Evolutionary conservation across 2,888 invertebrate species (phyloP), one percentile per base, ranked within the genome.

Genomic region (Sericinus montela): DNA sequence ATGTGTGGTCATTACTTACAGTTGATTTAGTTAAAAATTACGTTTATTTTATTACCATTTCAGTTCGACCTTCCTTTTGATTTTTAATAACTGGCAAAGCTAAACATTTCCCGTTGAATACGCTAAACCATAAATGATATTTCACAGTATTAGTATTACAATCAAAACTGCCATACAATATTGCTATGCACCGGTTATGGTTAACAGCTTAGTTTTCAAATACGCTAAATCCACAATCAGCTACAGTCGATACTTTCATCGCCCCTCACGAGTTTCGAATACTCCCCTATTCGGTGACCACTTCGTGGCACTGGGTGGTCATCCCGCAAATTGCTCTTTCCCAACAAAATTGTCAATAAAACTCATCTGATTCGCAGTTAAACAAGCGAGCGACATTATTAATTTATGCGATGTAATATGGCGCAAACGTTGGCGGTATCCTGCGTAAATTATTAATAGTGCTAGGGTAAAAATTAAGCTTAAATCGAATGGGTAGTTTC

Each of bases 351-450:
- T 87, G 88, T 85, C 88, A 88, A 88, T 88, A 88, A 88, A 88
- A 88, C 83, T 87, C 87, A 86, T 87, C 86, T 81, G 86, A 87
- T 86, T 88, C 88, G 86, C 86, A 88, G 86, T 86, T 85, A 86
- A 88, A 87, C 85, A 87, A 80, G 86, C 87, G 84, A 79, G 75
- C 80, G 81, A 82, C 85, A 85, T 87, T 86, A 88, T 88, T 87
- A 88, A 88, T 87, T 88, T 88, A 88, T 87, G 88, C 81, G 77
- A 75, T 85, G 86, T 88, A 88, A 88, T 87, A 88, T 86, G 80
- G 84, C 79, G 84, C 84, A 83, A 80, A 77, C 82, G 83, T 76
- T 80, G 72, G 78, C 84, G 80, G 83, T 86, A 84, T 83, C 80
- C 84, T 74, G 74, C 80, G 82, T 86, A 83, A 87, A 86, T 86